A percentile compares a stretch with the other conserved stretches of the same genome.
Evolutionary conservation across 1,140 invertebrate genomes (phyloP).

Genomic region (Drosophila ambigua): DNA sequence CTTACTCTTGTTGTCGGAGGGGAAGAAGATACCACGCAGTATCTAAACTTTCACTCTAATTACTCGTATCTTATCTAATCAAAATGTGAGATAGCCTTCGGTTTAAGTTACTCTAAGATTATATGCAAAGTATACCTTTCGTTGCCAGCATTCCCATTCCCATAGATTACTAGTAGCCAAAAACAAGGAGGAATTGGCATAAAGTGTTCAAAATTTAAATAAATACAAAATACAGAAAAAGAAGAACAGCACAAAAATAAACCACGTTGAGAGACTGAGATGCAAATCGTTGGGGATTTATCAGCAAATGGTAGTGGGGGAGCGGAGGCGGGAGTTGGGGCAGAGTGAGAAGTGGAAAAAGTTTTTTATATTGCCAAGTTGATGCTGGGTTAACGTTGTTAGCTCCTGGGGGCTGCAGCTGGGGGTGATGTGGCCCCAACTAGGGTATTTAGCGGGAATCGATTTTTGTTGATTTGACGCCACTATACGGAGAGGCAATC

Average conservation of each 20-base stretch:
- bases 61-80: slow-evolving; percentile 43
- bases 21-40: slow-evolving; percentile 4
- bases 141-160: slow-evolving; percentile 1
- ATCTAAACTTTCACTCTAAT: slow-evolving; percentile 49
- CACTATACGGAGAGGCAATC: slow-evolving; percentile 25
- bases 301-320: slow-evolving; percentile 24
- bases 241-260: slow-evolving; percentile 32
- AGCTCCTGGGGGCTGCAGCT: slow-evolving; percentile 44
- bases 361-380: slow-evolving; percentile 50
- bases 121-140: slow-evolving; percentile 35
- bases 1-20: background rate
- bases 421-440: slow-evolving; percentile 19
- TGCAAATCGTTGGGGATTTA: slow-evolving; percentile 73
- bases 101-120: slow-evolving; percentile 40
- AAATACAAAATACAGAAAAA: slow-evolving; percentile 41
- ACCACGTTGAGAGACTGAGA: slow-evolving; percentile 39
- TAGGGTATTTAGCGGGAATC: slow-evolving; percentile 78
- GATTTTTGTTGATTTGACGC: slow-evolving; percentile 75
- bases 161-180: background rate
- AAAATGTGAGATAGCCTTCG: slow-evolving; percentile 44
- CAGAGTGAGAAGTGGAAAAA: slow-evolving; percentile 27
- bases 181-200: background rate
- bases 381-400: slow-evolving; percentile 54
- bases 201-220: slow-evolving; percentile 62
- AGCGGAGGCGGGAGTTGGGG: slow-evolving; percentile 6